Percentiles rank a stretch among this genome's conserved stretches.
phyloP scores from a whole-genome alignment of 1,140 invertebrate genomes.

The Mactra quadrangularis region DNA sequence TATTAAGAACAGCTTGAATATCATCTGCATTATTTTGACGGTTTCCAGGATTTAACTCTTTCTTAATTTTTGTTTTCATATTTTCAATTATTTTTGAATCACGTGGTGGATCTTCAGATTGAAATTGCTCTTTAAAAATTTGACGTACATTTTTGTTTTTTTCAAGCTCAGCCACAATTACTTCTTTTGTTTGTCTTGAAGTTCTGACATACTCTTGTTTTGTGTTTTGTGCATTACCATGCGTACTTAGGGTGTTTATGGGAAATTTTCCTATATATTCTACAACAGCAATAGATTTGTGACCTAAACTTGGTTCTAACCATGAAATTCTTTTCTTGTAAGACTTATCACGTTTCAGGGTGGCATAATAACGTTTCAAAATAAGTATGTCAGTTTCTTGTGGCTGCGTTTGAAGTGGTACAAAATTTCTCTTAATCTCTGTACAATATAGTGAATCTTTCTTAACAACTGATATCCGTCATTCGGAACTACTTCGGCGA shows the following conservation, averaged over 20 bases:
- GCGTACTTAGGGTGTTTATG: neutral
- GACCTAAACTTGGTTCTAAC: constrained; percentile 8
- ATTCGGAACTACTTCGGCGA: too few relatives aligned
- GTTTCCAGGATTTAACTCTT: constrained; percentile 15
- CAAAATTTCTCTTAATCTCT: neutral
- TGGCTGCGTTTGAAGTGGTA: constrained; percentile 9
- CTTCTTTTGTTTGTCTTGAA: neutral
- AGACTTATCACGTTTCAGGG: neutral
- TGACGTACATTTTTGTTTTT: neutral
- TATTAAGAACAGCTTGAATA: constrained; percentile 18
- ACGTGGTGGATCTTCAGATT: neutral
- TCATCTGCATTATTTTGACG: constrained; percentile 35
- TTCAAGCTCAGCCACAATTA: neutral
- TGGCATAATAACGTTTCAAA: constrained; percentile 24
- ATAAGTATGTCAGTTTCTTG: neutral
- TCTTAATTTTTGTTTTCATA: constrained; percentile 6
- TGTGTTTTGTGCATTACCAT: constrained; percentile 4
- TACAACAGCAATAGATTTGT: neutral
- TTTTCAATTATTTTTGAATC: constrained; percentile 26
- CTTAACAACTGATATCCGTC: neutral
- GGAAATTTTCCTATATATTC: constrained; percentile 8
- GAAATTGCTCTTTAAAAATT: neutral
- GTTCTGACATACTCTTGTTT: constrained; percentile 1
- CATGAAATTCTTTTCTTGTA: constrained; percentile 35
- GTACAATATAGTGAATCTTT: neutral